Evolutionary conservation across 1,140 invertebrate genomes (phyloP).

Genomic region (Tetramorium alpestre): DNA sequence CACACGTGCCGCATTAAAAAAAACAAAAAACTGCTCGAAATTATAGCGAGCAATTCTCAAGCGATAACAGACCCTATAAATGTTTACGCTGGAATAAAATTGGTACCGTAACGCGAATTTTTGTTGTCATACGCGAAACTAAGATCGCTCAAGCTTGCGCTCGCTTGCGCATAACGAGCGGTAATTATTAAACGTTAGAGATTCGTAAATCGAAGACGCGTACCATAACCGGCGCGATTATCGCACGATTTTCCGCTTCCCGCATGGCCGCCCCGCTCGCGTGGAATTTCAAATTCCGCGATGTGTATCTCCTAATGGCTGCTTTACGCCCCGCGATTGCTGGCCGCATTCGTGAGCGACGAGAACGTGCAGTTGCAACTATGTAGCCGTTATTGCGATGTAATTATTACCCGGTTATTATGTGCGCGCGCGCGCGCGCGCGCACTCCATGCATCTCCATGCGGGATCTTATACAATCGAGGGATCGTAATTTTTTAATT

Average conservation of each 20-base stretch:
- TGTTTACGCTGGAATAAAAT: background rate
- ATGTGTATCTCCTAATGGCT: constrained; percentile 57
- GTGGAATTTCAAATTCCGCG: constrained; percentile 49
- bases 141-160: background rate
- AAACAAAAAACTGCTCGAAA: background rate
- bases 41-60: background rate
- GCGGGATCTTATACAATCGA: background rate
- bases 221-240: constrained; percentile 33
- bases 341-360: constrained; percentile 33
- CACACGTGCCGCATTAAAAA: background rate
- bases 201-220: constrained; percentile 42
- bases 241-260: constrained; percentile 54
- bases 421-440: background rate
- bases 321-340: constrained; percentile 46
- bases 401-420: constrained; percentile 49
- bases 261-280: constrained; percentile 46
- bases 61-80: background rate
- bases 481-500: constrained; percentile 31
- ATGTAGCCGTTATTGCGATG: constrained; percentile 31
- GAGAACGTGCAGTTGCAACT: constrained; percentile 40
- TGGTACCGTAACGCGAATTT: background rate
- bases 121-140: background rate
- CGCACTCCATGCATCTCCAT: background rate
- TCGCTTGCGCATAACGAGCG: constrained; percentile 7
- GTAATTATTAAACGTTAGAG: constrained; percentile 25